Percentiles rank a stretch among this genome's conserved stretches.
phyloP scores from a whole-genome alignment of 2,888 invertebrate species.

The Nomada fucata region DNA sequence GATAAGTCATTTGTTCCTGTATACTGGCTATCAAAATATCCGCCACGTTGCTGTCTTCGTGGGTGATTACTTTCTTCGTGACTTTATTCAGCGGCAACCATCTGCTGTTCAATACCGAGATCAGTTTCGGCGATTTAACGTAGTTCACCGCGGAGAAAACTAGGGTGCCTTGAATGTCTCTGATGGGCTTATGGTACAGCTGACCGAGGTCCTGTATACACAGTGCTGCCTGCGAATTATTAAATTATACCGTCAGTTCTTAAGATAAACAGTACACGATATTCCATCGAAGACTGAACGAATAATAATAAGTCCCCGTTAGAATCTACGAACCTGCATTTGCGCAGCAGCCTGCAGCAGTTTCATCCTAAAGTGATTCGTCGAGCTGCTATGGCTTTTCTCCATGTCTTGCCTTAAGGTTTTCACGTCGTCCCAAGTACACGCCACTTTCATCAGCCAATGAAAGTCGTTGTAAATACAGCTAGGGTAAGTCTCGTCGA shows the following conservation, averaged over 20 bases:
- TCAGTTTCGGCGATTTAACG: conserved; percentile 92
- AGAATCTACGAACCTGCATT: conserved; percentile 87
- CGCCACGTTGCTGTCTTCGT: conserved; percentile 91
- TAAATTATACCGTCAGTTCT: conserved; percentile 16
- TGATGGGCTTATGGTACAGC: conserved; percentile 95
- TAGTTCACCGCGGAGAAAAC: conserved; percentile 95
- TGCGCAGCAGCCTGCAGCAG: conserved; percentile 96
- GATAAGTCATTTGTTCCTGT: conserved; percentile 90
- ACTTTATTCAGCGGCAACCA: conserved; percentile 96
- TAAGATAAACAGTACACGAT: too few species aligned
- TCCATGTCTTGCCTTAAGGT: conserved; percentile 97
- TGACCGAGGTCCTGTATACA: conserved; percentile 98
- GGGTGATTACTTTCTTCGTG: conserved; percentile 90
- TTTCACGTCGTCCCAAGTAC: conserved; percentile 98
- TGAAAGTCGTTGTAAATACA: conserved; percentile 97
- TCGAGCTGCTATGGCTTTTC: conserved; percentile 94
- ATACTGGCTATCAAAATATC: conserved; percentile 95
- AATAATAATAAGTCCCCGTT: background rate
- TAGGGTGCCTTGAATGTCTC: conserved; percentile 95
- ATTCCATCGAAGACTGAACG: too few species aligned
- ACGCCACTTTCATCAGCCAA: conserved; percentile 99
- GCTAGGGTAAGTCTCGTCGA: conserved; percentile 97
- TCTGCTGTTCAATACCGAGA: conserved; percentile 95
- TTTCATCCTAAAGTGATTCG: conserved; percentile 95
- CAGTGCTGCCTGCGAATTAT: conserved; percentile 89